phyloP scores from a whole-genome alignment of 2,888 invertebrate genomes.

The Seira musarum region DNA sequence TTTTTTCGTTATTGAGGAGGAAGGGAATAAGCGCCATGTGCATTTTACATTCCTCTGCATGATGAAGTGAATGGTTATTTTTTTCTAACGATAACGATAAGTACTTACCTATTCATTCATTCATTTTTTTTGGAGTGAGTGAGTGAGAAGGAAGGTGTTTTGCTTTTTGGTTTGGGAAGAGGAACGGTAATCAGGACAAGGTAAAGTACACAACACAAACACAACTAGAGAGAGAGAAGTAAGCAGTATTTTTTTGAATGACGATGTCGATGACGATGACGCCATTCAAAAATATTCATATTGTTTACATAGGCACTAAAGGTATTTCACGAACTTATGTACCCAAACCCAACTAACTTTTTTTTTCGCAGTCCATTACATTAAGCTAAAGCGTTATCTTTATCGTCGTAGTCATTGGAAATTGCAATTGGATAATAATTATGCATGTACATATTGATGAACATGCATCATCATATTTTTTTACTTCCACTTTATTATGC shows the following conservation, averaged over 20 bases:
- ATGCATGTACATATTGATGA: constrained; percentile 10
- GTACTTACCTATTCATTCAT: too few species aligned
- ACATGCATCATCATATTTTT: background rate
- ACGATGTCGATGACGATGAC: constrained; percentile 18
- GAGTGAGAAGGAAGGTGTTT: constrained; percentile 35
- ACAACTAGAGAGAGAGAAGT: too few species aligned
- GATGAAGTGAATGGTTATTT: too few species aligned
- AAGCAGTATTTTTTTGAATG: constrained; percentile 40
- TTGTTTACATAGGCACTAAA: background rate
- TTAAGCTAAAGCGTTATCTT: background rate
- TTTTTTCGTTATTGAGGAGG: too few species aligned
- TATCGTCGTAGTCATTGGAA: background rate
- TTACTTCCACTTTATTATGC: background rate
- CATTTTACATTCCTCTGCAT: too few species aligned
- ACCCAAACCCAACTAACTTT: too few species aligned
- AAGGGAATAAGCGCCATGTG: too few species aligned
- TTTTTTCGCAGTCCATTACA: too few species aligned
- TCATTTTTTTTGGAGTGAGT: background rate
- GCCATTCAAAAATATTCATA: constrained; percentile 24
- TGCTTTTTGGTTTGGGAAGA: constrained; percentile 51
- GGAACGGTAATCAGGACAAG: constrained; percentile 67
- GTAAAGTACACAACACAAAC: constrained; percentile 59
- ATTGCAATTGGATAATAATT: background rate
- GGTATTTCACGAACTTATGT: too few species aligned
- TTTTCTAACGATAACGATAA: too few species aligned